phyloP scores from a whole-genome alignment of 2,113 vertebrate genomes.

The Baryphthengus martii region DNA sequence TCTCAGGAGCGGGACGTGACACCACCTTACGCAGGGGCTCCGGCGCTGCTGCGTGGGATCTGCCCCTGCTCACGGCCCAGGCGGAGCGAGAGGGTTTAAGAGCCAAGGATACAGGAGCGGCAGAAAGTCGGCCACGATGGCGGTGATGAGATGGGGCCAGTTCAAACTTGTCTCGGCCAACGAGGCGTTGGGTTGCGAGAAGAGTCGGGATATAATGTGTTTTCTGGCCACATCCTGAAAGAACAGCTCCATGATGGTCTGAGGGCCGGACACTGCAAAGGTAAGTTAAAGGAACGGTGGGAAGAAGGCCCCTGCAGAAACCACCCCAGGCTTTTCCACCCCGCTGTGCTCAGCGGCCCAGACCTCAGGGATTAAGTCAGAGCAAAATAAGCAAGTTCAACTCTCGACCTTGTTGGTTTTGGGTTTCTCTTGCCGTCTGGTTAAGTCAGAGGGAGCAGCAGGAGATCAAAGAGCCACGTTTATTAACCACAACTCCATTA shows the following conservation, averaged over 20 bases:
- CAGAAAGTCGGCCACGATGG: constrained; percentile 80
- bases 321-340: not conserved
- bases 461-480: constrained; percentile 41
- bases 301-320: not conserved
- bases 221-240: constrained; percentile 88
- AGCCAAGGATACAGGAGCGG: constrained; percentile 91
- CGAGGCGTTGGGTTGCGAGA: constrained; percentile 73
- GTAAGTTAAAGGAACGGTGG: not conserved
- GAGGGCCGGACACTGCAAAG: constrained; percentile 78
- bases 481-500: constrained; percentile 11
- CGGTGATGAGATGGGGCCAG: constrained; percentile 86
- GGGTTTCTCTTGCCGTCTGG: not conserved
- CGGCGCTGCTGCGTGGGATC: not conserved
- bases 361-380: not conserved
- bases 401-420: not conserved
- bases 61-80: not conserved
- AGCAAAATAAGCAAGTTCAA: not conserved
- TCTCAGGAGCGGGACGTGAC: fast-evolving
- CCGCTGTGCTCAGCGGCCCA: not conserved
- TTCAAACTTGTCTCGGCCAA: constrained; percentile 71
- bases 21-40: fast-evolving
- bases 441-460: constrained; percentile 14
- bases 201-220: constrained; percentile 83
- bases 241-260: constrained; percentile 92
- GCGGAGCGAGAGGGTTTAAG: not conserved